phyloP scores from a whole-genome alignment of 2,113 vertebrate genomes.

The Riparia riparia region DNA sequence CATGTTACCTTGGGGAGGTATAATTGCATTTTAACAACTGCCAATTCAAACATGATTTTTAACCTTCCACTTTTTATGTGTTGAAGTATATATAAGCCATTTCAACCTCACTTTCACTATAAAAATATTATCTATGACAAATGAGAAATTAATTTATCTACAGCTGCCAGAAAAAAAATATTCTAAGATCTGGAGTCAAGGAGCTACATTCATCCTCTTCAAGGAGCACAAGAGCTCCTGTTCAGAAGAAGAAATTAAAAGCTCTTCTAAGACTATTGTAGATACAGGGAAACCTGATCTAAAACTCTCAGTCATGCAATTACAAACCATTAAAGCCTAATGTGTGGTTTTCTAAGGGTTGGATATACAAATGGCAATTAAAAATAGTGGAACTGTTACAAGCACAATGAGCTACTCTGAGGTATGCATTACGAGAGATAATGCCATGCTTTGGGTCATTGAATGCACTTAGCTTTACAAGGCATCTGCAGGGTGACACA shows the following conservation, averaged over 20 bases:
- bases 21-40: slow-evolving; percentile 78
- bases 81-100: slow-evolving; percentile 72
- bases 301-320: slow-evolving; percentile 34
- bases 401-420: slow-evolving; percentile 13
- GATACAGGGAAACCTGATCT: slow-evolving; percentile 24
- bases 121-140: slow-evolving; percentile 74
- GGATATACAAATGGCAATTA: slow-evolving; percentile 55
- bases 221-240: background rate
- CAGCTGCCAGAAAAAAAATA: slow-evolving; percentile 10
- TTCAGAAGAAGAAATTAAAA: slow-evolving; percentile 35
- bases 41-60: slow-evolving; percentile 73
- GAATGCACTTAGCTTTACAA: slow-evolving; percentile 30
- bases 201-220: slow-evolving; percentile 41
- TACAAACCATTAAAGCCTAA: slow-evolving; percentile 41
- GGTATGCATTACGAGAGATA: background rate
- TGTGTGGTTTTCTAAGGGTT: background rate
- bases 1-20: slow-evolving; percentile 71
- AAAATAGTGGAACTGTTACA: slow-evolving; percentile 45
- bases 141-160: slow-evolving; percentile 77
- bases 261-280: background rate
- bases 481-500: background rate
- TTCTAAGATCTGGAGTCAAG: slow-evolving; percentile 2
- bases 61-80: slow-evolving; percentile 72
- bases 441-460: slow-evolving; percentile 16
- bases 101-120: slow-evolving; percentile 74